Conservation (phyloP, 2,113 vertebrate genomes). For the Stegostoma tigrinum region DNA sequence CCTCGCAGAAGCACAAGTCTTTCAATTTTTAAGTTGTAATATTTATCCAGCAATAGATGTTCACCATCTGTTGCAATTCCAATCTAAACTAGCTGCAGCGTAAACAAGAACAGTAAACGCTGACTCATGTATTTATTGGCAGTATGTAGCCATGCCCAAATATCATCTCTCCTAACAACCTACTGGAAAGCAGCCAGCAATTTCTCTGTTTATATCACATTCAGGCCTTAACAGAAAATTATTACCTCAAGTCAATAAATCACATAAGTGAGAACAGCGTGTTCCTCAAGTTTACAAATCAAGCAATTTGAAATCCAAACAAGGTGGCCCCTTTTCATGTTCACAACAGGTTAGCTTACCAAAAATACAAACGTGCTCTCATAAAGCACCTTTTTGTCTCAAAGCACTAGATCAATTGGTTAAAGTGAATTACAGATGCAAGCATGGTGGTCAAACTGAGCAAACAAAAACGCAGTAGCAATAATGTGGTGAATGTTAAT, state of each 20-base stretch:
- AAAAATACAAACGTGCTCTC: background rate
- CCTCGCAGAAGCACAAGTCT: background rate
- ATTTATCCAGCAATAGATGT: background rate
- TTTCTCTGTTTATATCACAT: background rate
- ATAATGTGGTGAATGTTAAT: background rate
- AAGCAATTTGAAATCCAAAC: slow-evolving; percentile 17
- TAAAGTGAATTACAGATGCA: background rate
- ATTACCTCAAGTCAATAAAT: slow-evolving; percentile 1
- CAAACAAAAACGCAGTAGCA: background rate
- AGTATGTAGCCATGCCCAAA: background rate
- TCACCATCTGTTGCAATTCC: background rate
- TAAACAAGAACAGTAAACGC: background rate
- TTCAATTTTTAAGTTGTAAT: background rate
- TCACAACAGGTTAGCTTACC: background rate
- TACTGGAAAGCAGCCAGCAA: background rate
- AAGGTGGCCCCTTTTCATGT: background rate
- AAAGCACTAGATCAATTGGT: background rate
- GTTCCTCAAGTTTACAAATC: background rate
- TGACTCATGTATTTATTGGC: background rate
- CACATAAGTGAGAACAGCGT: background rate
- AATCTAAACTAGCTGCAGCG: background rate
- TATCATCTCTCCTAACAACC: background rate
- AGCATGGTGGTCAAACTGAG: background rate
- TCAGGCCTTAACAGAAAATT: background rate
- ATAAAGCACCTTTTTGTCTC: background rate